phyloP scores from a whole-genome alignment of 2,113 vertebrate species.

The Dendrocopos noguchii region DNA sequence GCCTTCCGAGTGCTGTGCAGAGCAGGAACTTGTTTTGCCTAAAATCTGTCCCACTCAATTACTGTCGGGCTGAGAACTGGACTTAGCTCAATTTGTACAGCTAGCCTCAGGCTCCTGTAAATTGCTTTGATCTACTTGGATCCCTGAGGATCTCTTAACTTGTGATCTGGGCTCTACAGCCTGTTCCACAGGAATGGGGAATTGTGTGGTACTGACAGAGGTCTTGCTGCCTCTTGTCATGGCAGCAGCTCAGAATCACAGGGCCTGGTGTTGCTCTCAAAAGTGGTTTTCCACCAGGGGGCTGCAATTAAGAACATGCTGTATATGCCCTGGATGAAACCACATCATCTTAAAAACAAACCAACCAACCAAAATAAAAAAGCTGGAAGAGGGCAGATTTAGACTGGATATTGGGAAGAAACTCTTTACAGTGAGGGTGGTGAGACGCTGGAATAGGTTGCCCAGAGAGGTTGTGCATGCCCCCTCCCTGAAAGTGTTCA shows the following conservation, averaged over 20 bases:
- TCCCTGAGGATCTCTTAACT: conserved; percentile 24
- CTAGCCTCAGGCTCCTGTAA: conserved; percentile 26
- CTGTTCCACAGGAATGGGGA: background rate
- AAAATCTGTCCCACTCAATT: conserved; percentile 43
- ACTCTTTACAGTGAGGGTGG: no score
- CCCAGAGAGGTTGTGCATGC: no score
- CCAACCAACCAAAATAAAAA: no score
- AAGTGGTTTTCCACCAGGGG: background rate
- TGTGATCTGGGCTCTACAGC: background rate
- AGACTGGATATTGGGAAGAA: no score
- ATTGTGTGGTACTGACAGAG: background rate
- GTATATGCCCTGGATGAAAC: background rate
- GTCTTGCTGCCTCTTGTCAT: background rate
- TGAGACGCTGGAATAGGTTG: no score
- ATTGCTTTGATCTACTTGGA: conserved; percentile 16
- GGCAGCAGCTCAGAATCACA: background rate
- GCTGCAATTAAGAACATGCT: background rate
- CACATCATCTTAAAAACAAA: background rate
- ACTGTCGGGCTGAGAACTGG: conserved; percentile 5
- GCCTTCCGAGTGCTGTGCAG: background rate
- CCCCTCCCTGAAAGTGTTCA: no score
- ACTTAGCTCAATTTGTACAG: conserved; percentile 40
- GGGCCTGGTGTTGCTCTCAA: background rate
- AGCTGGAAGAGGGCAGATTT: no score
- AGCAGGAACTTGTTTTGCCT: conserved; percentile 22